Base-by-base conservation (phyloP, 1,140 invertebrate genomes). In the Musca domestica region DNA sequence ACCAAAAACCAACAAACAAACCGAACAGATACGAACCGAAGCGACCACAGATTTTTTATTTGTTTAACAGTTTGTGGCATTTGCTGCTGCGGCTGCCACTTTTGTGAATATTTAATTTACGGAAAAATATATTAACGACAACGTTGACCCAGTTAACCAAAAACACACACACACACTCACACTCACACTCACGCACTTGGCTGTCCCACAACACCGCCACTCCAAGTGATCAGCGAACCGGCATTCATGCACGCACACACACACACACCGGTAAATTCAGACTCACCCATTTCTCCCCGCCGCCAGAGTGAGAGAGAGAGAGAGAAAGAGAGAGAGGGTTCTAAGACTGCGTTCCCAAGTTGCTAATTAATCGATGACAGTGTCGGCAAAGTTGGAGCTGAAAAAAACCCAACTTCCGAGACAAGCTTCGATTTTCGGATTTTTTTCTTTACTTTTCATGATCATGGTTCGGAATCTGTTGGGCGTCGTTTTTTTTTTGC, bases 81-180 rank as follows among this genome's bases (percentile, higher is more conserved):
- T 25, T 58, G 27, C 41, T 48, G 15, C 17, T 48, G 15, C 17
- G 4, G 17, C 20, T 51, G 17, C 48, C 4, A 41, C 10, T 61
- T 61, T 61, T 61, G 56, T 61, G 56, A 61, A 61, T 61, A 61
- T 61, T 61, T 61, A 61, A 61, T 61, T 61, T 61, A 61, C 56
- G 56, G 56, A 61, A 61, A 41, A 61, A 61, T 61, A 61, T 61
- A 41, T 61, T 61, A 61, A 61, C 56, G 56, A 61, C 56, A 61
- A 61, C 56, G 56, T 61, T 61, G 56, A 61, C 56, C 56, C 56
- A 61, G n/a, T 61, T 61, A 61, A 61, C 27, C 30, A 27, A 34
- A 19, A 3, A 19, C 4, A 19, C 6, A 51, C 17, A 51, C n/a
- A 51, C 54, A 58, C 4, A 25, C 19, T 15, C 52, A 58, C 54